A percentile compares a stretch with the other conserved stretches of the same genome.
Evolutionary conservation across 2,888 invertebrate species (phyloP).

Genomic region (Anthophora plumipes): DNA sequence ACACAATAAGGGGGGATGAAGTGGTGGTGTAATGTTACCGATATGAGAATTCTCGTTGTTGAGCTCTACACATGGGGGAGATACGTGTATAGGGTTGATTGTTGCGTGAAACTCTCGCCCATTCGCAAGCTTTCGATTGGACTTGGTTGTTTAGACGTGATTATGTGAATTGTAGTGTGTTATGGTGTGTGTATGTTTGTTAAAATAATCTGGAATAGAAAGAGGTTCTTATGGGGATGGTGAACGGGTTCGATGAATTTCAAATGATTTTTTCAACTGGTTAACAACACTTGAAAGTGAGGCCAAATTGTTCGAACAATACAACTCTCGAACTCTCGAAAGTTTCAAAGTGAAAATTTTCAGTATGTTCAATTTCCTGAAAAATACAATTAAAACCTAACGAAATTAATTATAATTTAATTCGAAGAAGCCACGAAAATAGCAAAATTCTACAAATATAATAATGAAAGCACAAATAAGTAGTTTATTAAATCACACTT

Average conservation of each 20-base stretch:
- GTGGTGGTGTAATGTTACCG: conserved; percentile 34
- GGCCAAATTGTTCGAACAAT: not conserved
- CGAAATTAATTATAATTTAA: too few relatives aligned
- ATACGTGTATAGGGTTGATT: conserved; percentile 6
- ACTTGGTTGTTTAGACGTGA: not conserved
- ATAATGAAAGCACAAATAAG: conserved; percentile 1
- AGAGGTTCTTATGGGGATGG: too few relatives aligned
- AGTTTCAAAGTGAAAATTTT: not conserved
- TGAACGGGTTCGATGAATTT: not conserved
- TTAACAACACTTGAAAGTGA: not conserved
- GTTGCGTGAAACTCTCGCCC: conserved; percentile 11
- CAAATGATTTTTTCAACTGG: conserved; percentile 4
- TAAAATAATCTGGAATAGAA: conserved; percentile 3
- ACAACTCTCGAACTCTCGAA: not conserved
- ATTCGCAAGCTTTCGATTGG: not conserved
- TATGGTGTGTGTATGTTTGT: not conserved
- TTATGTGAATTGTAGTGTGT: conserved; percentile 13
- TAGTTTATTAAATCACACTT: too few relatives aligned
- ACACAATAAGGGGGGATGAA: not conserved
- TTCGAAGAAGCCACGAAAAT: too few relatives aligned
- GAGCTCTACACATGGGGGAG: not conserved
- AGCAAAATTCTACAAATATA: too few relatives aligned
- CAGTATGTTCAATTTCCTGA: not conserved
- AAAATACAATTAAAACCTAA: not conserved
- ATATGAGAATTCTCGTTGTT: conserved; percentile 22